Percentiles rank a stretch among this genome's conserved stretches.
These are phyloP conservation scores for Zygothrica quintamaculata DNA, from an alignment of 2,888 invertebrate genomes.

Conservation along the genomic window DNA sequence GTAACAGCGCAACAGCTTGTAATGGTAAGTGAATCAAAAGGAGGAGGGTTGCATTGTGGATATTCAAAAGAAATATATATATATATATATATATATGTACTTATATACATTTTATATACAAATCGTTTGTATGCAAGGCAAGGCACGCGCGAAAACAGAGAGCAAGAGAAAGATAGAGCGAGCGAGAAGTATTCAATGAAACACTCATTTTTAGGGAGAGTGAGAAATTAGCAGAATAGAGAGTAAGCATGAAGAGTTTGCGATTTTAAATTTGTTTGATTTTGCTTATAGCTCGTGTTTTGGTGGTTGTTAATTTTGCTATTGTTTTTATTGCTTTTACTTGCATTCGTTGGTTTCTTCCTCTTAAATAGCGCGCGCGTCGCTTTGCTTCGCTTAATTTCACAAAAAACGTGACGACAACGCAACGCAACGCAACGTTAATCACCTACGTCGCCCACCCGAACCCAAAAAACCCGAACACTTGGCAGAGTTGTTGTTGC, in stretches of 20 bases:
- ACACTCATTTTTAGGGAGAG: no score
- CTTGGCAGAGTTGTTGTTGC: conserved; percentile 56
- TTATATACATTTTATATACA: conserved; percentile 3
- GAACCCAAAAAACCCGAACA: conserved; percentile 17
- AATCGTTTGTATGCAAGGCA: conserved; percentile 30
- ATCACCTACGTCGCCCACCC: conserved; percentile 15
- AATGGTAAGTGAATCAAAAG: conserved; percentile 72
- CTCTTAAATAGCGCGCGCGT: conserved; percentile 48
- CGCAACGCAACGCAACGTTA: no score
- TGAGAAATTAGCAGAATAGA: conserved; percentile 11
- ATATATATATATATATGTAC: neutral
- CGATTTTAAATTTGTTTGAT: conserved; percentile 39
- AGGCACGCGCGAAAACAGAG: conserved; percentile 56
- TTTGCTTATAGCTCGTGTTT: conserved; percentile 26
- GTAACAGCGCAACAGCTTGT: conserved; percentile 69
- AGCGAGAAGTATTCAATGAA: no score
- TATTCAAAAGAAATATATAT: conserved; percentile 31
- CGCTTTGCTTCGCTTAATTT: conserved; percentile 70
- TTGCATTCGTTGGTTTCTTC: conserved; percentile 39
- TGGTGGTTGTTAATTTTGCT: conserved; percentile 34
- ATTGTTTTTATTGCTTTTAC: conserved; percentile 20
- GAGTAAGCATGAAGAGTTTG: conserved; percentile 12
- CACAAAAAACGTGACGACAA: conserved; percentile 76
- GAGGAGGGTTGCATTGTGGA: conserved; percentile 14
- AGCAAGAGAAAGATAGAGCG: conserved; percentile 11